A percentile compares a stretch with the other conserved stretches of the same genome.
phyloP scores from a whole-genome alignment of 2,113 vertebrate genomes.

The Phaethon lepturus region DNA sequence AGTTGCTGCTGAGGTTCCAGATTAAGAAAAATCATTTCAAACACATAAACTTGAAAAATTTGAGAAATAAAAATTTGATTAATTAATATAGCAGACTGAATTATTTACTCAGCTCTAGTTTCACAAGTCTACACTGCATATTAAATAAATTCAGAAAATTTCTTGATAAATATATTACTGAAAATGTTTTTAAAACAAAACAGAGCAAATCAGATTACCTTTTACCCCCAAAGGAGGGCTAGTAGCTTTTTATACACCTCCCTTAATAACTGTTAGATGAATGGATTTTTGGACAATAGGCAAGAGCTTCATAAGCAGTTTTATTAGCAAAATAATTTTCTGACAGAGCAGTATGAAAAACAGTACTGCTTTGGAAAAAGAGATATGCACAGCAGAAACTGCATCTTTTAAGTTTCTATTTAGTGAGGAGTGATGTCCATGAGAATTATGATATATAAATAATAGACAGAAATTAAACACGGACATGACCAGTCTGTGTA shows the following conservation, averaged over 20 bases:
- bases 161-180: background rate
- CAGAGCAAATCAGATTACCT: background rate
- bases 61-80: background rate
- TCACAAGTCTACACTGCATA: background rate
- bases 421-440: background rate
- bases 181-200: background rate
- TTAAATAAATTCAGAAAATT: background rate
- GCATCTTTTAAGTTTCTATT: background rate
- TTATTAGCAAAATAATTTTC: background rate
- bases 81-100: background rate
- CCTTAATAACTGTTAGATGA: background rate
- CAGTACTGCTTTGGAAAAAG: background rate
- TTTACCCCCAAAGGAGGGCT: background rate
- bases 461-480: background rate
- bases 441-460: background rate
- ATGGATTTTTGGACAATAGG: background rate
- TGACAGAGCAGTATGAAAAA: background rate
- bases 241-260: background rate
- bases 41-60: background rate
- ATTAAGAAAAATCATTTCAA: background rate
- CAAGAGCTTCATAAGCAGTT: background rate
- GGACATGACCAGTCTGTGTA: background rate
- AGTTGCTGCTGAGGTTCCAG: background rate
- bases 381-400: background rate
- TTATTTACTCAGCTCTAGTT: background rate